A percentile compares a stretch with the other conserved stretches of the same genome.
phyloP scores from a whole-genome alignment of 2,888 invertebrate genomes.

The Lypha dubia region DNA sequence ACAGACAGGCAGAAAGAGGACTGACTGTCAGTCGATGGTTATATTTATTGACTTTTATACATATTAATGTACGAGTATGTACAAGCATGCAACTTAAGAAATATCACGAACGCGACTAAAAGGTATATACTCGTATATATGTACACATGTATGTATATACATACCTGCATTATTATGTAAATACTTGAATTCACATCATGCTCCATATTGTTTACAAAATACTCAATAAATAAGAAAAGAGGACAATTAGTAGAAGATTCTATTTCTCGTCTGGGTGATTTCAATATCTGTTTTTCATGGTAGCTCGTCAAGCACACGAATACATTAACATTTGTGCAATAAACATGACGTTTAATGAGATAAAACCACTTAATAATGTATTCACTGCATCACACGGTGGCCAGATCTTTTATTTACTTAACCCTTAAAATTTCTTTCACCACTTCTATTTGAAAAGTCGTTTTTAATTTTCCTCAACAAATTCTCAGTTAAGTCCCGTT shows the following conservation, averaged over 20 bases:
- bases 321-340: not conserved
- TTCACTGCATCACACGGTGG: constrained; percentile 3
- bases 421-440: too few relatives aligned
- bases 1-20: not conserved
- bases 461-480: too few relatives aligned
- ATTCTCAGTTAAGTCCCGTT: too few relatives aligned
- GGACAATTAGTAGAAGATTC: constrained; percentile 47
- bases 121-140: not conserved
- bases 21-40: not conserved
- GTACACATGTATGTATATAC: not conserved
- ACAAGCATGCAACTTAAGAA: too few relatives aligned
- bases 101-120: too few relatives aligned
- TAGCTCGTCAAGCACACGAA: not conserved
- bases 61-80: not conserved
- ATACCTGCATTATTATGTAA: not conserved
- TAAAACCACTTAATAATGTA: constrained; percentile 59
- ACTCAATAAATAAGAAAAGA: constrained; percentile 49
- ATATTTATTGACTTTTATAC: not conserved
- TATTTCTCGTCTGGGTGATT: constrained; percentile 19
- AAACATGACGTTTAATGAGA: constrained; percentile 60
- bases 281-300: not conserved
- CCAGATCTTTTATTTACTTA: too few relatives aligned
- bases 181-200: not conserved
- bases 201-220: constrained; percentile 47
- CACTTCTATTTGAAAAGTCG: too few relatives aligned